Evolutionary conservation across 2,113 vertebrate species (phyloP), one percentile per base, ranked within the genome.

Genomic region (Gasterosteus nipponicus): DNA sequence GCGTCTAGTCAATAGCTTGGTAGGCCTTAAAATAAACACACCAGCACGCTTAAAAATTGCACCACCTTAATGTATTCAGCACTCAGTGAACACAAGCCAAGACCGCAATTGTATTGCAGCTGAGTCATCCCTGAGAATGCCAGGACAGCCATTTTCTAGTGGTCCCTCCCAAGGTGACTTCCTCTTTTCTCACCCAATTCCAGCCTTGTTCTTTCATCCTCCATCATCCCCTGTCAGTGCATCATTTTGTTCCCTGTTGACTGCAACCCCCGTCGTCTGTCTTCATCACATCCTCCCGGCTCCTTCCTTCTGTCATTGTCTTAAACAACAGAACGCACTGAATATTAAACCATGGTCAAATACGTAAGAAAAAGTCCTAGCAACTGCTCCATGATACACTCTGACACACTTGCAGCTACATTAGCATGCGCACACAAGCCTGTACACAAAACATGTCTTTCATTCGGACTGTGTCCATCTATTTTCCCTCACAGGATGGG

Each of bases 121-220:
- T 92, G 89, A 92, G 84, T 92, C 90, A 92, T 87, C 29, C 51
- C 19, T 79, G 60, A 77, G 66, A 54, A 63, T 86, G 84, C 84
- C 78, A 89, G 72, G 76, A 84, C 82, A 85, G 82, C 80, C 85
- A 82, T 89, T 84, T 86, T 79, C 69, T 77, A n/a, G 54, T 67
- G 75, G 64, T 73, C 84, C 70, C 74, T 73, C 60, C 60, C 86
- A 93, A 93, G 92, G 91, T 93, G 86, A 93, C 90, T 85, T 64
- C 46, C 46, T 60, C 19, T 82, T 83, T 71, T 83, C 74, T 88
- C 75, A 64, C 42, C 58, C 70, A 69, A 10, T 82, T 81, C 49
- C 64, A 59, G 38, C 42, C 69, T 49, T 53, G 15, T 60, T 53
- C n/a, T 69, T 38, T 53, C 56, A 53, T 54, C n/a, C 57, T 39